Percentiles rank a stretch among this genome's conserved stretches.
Evolutionary conservation across 2,113 vertebrate genomes (phyloP).

Genomic region (Setophaga coronata): DNA sequence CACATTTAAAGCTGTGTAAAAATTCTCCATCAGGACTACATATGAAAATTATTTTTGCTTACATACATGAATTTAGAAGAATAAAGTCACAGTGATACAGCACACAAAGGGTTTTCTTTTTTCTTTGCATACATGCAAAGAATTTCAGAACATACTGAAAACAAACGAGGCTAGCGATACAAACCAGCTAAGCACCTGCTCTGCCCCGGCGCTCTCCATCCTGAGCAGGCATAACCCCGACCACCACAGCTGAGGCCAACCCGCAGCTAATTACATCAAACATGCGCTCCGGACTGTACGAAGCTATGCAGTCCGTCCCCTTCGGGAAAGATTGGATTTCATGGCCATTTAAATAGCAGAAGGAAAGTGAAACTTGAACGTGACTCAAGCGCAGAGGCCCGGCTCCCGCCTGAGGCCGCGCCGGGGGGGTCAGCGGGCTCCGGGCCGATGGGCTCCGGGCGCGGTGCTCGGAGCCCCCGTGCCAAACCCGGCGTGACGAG

Average conservation of each 20-base stretch:
- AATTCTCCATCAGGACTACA: background rate
- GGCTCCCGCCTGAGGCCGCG: background rate
- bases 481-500: accelerated
- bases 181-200: background rate
- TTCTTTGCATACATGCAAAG: background rate
- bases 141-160: background rate
- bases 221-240: background rate
- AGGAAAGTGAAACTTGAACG: background rate
- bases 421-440: accelerated
- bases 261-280: background rate
- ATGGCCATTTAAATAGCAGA: background rate
- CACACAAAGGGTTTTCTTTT: accelerated
- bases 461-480: accelerated
- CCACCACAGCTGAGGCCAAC: background rate
- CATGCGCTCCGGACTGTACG: background rate
- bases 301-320: background rate
- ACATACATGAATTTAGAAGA: background rate
- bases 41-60: background rate
- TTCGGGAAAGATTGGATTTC: background rate
- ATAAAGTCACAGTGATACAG: background rate
- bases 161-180: accelerated
- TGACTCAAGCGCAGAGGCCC: background rate
- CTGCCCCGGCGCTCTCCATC: background rate
- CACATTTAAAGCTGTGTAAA: background rate
- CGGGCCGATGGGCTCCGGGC: accelerated